Percentiles rank a stretch among this genome's conserved stretches.
Conservation (phyloP, 2,888 invertebrate species). For the Oithona nana region DNA sequence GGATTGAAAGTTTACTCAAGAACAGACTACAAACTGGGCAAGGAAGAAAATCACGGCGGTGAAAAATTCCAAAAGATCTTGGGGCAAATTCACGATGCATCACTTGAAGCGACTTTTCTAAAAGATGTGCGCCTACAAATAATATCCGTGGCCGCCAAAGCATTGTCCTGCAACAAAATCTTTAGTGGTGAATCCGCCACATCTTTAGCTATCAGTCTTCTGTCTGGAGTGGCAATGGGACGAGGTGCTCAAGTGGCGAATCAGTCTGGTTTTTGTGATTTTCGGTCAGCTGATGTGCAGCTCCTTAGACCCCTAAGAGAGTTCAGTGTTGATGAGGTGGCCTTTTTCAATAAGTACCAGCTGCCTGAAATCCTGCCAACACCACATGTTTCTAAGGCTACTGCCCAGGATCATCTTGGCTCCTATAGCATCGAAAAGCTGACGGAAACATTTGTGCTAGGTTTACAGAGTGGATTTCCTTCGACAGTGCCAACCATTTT, state of each 20-base stretch:
- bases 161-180: not conserved
- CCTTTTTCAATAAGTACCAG: not conserved
- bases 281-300: not conserved
- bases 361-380: not conserved
- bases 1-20: too few relatives aligned
- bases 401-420: not conserved
- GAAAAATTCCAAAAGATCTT: not conserved
- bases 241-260: constrained; percentile 5
- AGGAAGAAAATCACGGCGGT: not conserved
- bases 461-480: constrained; percentile 4
- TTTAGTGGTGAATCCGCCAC: constrained; percentile 3
- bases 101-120: not conserved
- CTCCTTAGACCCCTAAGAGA: constrained; percentile 8
- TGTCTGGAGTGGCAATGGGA: constrained; percentile 9
- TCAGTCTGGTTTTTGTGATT: not conserved
- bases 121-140: not conserved
- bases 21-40: not conserved
- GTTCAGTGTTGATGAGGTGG: constrained; percentile 4
- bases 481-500: constrained; percentile 10
- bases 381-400: not conserved
- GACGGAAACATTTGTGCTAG: not conserved
- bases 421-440: not conserved
- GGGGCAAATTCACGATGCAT: not conserved
- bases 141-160: not conserved
- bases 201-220: not conserved